Evolutionary conservation across 2,797 vertebrate genomes (phyloP).

Genomic region (Bucorvus abyssinicus): DNA sequence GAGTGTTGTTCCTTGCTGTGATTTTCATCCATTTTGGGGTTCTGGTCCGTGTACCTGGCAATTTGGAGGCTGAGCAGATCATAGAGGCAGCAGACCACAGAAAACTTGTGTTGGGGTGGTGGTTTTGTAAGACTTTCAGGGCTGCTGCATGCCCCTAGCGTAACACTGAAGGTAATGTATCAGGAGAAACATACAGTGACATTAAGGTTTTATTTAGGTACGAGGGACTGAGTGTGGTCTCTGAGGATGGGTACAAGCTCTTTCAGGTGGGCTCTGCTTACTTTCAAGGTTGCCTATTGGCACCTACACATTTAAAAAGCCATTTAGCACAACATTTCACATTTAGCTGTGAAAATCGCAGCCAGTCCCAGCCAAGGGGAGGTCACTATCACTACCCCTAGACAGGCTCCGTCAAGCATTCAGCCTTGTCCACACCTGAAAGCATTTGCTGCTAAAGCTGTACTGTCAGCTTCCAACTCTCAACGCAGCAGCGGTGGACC

Average conservation of each 20-base stretch:
- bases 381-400: no score
- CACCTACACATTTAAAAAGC: neutral
- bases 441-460: neutral
- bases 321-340: neutral
- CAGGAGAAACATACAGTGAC: neutral
- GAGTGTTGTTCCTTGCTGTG: neutral
- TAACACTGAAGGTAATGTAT: rapidly evolving
- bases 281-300: neutral
- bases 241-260: neutral
- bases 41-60: neutral
- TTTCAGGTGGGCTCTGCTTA: neutral
- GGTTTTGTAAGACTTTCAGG: neutral
- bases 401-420: neutral
- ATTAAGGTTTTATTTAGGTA: neutral
- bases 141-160: rapidly evolving
- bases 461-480: neutral
- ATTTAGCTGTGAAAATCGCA: neutral
- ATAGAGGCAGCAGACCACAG: neutral
- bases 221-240: rapidly evolving
- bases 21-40: neutral
- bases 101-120: neutral
- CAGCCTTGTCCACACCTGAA: neutral
- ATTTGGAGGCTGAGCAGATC: neutral
- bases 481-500: rapidly evolving
- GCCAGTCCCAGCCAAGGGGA: neutral